Conservation (phyloP, 1,140 invertebrate species). For the Popillia japonica region DNA sequence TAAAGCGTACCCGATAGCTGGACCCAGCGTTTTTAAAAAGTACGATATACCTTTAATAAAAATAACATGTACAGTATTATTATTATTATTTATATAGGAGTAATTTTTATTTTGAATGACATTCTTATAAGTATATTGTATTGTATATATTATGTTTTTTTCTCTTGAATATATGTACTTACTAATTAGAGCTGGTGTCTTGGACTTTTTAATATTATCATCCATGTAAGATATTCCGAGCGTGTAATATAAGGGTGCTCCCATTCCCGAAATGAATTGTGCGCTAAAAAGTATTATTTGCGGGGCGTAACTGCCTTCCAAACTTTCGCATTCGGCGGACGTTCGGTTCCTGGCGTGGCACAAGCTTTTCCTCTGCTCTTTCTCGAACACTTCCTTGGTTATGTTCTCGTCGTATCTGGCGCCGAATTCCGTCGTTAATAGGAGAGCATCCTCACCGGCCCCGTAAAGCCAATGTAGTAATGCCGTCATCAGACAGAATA, state of each 20-base stretch:
- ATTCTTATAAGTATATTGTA: too few species aligned
- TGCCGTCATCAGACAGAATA: slow-evolving; percentile 75
- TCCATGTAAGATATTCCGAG: slow-evolving; percentile 77
- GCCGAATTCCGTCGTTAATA: slow-evolving; percentile 71
- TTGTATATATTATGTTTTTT: too few species aligned
- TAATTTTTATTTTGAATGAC: too few species aligned
- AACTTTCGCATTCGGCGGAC: slow-evolving; percentile 63
- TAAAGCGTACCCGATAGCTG: slow-evolving; percentile 74
- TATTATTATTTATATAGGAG: slow-evolving; percentile 32
- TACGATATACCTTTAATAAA: slow-evolving; percentile 72
- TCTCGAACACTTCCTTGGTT: slow-evolving; percentile 57
- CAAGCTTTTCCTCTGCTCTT: slow-evolving; percentile 59
- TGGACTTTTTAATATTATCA: slow-evolving; percentile 75
- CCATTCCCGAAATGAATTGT: slow-evolving; percentile 73
- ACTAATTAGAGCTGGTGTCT: slow-evolving; percentile 73
- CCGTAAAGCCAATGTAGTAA: slow-evolving; percentile 79
- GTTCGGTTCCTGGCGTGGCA: slow-evolving; percentile 52
- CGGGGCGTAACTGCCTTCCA: slow-evolving; percentile 68
- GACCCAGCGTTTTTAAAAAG: slow-evolving; percentile 75
- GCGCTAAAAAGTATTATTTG: slow-evolving; percentile 70
- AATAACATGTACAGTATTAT: neutral
- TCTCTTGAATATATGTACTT: too few species aligned
- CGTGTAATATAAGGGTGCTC: slow-evolving; percentile 72
- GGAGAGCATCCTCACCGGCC: slow-evolving; percentile 72
- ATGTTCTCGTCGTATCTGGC: slow-evolving; percentile 57